Conservation (phyloP, 2,888 invertebrate species). For the Caenorhabditis plicata region DNA sequence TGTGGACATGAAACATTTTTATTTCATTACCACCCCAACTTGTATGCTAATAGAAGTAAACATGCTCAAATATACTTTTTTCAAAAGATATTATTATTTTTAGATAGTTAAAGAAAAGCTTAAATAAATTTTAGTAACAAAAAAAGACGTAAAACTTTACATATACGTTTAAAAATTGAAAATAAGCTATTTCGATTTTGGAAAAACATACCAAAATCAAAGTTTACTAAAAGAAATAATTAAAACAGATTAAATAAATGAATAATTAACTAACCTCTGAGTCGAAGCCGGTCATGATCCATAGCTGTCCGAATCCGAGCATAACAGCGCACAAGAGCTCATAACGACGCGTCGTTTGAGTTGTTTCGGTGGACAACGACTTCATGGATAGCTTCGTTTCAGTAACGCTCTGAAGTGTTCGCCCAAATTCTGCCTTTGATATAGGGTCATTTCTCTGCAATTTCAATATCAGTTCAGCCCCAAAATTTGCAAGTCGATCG, state of each 20-base stretch:
- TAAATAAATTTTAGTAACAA: background rate
- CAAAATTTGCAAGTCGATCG: too few species aligned
- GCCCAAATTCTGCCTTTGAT: too few species aligned
- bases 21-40: background rate
- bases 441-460: too few species aligned
- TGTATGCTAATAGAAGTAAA: background rate
- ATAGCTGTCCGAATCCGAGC: conserved; percentile 45
- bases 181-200: background rate
- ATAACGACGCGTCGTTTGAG: conserved; percentile 11
- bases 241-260: background rate
- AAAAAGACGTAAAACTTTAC: background rate
- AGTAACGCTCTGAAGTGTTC: too few species aligned
- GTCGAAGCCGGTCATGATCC: conserved; percentile 44
- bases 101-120: too few species aligned
- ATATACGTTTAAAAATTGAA: too few species aligned
- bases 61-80: too few species aligned
- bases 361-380: background rate
- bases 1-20: too few species aligned
- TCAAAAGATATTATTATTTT: too few species aligned
- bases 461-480: too few species aligned
- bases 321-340: conserved; percentile 37
- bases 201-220: background rate
- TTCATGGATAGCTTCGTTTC: too few species aligned
- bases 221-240: background rate
- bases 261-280: conserved; percentile 6